Conservation (phyloP, 2,888 invertebrate genomes). For the Trissolcus japonicus region DNA sequence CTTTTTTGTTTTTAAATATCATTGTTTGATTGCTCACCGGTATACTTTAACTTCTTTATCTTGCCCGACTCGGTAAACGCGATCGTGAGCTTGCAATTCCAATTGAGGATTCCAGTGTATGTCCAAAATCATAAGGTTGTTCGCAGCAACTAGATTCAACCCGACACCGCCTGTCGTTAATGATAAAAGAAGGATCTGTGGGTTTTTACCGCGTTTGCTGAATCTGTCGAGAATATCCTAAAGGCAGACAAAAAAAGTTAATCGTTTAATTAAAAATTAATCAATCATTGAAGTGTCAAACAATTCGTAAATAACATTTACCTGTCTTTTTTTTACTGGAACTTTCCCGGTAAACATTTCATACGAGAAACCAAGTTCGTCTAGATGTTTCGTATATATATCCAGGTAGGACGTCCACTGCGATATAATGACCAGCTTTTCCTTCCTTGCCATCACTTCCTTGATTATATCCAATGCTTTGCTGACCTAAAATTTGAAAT, state of each 20-base stretch:
- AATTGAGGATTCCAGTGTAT: constrained; percentile 98
- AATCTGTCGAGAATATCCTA: constrained; percentile 68
- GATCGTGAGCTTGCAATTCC: constrained; percentile 95
- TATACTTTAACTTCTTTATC: constrained; percentile 87
- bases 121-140: constrained; percentile 92
- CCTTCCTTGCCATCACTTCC: constrained; percentile 76
- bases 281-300: constrained; percentile 3
- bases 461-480: constrained; percentile 79
- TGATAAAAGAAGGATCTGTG: constrained; percentile 87
- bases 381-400: constrained; percentile 83
- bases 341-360: constrained; percentile 84
- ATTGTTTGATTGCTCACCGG: constrained; percentile 79
- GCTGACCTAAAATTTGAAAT: constrained; percentile 75
- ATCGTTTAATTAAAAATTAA: neutral
- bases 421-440: constrained; percentile 91
- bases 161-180: constrained; percentile 96
- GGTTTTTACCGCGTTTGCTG: constrained; percentile 60
- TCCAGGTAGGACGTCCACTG: constrained; percentile 93
- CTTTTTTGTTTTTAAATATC: too few species aligned
- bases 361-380: constrained; percentile 79
- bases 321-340: constrained; percentile 83
- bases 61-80: constrained; percentile 95
- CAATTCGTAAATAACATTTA: constrained; percentile 63
- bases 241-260: constrained; percentile 16
- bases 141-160: constrained; percentile 93